Conservation (phyloP, 1,140 invertebrate species). For the Pinna nobilis region DNA sequence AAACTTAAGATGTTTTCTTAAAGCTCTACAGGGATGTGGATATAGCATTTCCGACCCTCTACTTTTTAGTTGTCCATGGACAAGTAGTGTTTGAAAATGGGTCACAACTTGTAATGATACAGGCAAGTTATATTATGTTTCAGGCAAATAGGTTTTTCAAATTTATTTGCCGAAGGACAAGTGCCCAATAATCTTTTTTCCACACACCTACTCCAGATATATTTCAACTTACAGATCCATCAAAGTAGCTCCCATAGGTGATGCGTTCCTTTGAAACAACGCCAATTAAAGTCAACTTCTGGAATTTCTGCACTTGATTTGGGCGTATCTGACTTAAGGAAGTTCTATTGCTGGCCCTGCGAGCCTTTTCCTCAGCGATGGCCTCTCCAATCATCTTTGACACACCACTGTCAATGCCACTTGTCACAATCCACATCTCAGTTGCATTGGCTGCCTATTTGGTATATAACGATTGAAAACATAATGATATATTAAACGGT, state of each 20-base stretch:
- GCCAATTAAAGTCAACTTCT: conserved; percentile 58
- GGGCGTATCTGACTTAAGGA: conserved; percentile 23
- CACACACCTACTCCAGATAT: too few relatives aligned
- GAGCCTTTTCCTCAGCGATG: conserved; percentile 61
- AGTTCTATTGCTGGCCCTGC: conserved; percentile 41
- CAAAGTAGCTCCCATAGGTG: conserved; percentile 49
- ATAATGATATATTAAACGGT: background rate
- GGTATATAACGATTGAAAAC: background rate
- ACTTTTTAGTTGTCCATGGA: too few relatives aligned
- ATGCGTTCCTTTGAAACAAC: conserved; percentile 50
- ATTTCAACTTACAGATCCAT: conserved; percentile 59
- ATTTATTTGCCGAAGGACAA: too few relatives aligned
- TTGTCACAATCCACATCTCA: conserved; percentile 75
- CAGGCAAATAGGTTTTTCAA: too few relatives aligned
- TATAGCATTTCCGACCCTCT: too few relatives aligned
- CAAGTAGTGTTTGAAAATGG: too few relatives aligned
- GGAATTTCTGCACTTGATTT: conserved; percentile 36
- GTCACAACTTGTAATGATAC: too few relatives aligned
- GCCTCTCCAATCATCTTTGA: conserved; percentile 73
- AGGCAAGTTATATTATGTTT: too few relatives aligned
- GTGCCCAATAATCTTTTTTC: too few relatives aligned
- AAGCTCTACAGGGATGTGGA: too few relatives aligned
- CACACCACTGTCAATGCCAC: conserved; percentile 71
- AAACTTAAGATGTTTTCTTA: too few relatives aligned
- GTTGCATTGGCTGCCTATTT: conserved; percentile 73